Base-by-base conservation (phyloP, 1,140 invertebrate species). In the Drosophila tropicalis region DNA sequence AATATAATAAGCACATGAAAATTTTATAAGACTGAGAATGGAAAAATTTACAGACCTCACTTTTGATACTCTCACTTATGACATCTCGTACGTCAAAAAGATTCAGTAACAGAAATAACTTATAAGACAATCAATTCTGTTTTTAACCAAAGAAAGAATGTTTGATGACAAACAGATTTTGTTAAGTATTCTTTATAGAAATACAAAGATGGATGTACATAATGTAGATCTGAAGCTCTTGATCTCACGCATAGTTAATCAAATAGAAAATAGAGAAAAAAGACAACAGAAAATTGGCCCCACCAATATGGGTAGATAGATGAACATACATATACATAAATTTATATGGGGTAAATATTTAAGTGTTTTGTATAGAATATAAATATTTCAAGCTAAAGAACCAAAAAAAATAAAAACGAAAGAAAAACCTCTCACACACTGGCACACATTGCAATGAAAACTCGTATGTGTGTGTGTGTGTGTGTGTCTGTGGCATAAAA, bases 311-410 rank as follows among this genome's bases (percentile, higher is more conserved):
- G 29, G 29, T 29, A 36, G 7, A 36, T 36, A 36, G 1, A 36
- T 5, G 47, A n/a, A n/a, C 41, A 36, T 5, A 57, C n/a, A n/a
- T 5, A 57, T 17, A n/a, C 10, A 25, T 5, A 15, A 6, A 15
- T 5, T 29, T 29, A 29, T 29, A 1, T 29, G 29, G 19, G 29
- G 41, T 40, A 41, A 58, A 55, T 41, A 76, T 57, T 70, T 70
- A 66, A 87, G 83, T 76, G 83, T 79, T 86, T 84, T 62, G 70
- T 87, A 67, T 89, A 76, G 80, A 87, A 89, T 87, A 87, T 81
- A 87, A 87, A 84, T 89, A 87, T 80, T 84, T 76, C 68, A 77
- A 80, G 64, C 76, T 72, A 76, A 70, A 34, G 51, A 40, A 41
- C 25, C 22, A 55, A 32, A 51, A 47, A 39, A 65, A 19, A 54